Base-by-base conservation (phyloP, 2,888 invertebrate genomes). In the Phasia obesa region DNA sequence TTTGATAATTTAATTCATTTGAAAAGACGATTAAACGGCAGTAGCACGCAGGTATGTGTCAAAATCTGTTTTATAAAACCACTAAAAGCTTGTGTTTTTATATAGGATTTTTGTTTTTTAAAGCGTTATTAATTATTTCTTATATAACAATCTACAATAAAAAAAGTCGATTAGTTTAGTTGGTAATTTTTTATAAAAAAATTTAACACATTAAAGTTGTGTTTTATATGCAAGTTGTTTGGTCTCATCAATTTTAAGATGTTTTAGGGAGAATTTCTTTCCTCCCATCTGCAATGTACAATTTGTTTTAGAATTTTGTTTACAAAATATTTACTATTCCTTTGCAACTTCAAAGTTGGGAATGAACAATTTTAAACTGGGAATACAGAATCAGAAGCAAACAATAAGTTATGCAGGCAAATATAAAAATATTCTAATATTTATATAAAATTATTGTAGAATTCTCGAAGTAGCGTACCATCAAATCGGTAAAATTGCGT, bases 241-340 rank as follows among this genome's bases (percentile, higher is more conserved):
- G 74, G 74, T 74, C 74, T 74, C 74, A 71, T 60, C n/a, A 59
- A 47, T 59, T 71, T 60, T 19, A 51, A 49, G 23, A 71, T 71
- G 35, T 71, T 44, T 42, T 17, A 57, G 23, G 53, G 23, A 11
- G 15, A 71, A n/a, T 42, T 42, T 4, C 1, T 35, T n/a, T 27
- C 27, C 27, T n/a, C 13, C 38, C 38, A 42, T 4, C 4, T 42
- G 4, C 38, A 42, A 42, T 15, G 15, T 42, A n/a, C 13, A 42
- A 42, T 15, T 15, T 15, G 15, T 13, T 42, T 42, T 15, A 42
- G 13, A 13, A n/a, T 42, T 42, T 42, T 4, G 4, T 15, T 35
- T 15, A n/a, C 4, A 5, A 19, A 55, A 42, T 35, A 25, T 38
- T 35, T 5, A 35, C 1, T 35, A 11, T 35, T 2, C 3, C 9